A percentile compares a stretch with the other conserved stretches of the same genome.
These are phyloP conservation scores for Speoplatyrhinus poulsoni DNA, from an alignment of 2,113 vertebrate genomes.

Conservation along the genomic window DNA sequence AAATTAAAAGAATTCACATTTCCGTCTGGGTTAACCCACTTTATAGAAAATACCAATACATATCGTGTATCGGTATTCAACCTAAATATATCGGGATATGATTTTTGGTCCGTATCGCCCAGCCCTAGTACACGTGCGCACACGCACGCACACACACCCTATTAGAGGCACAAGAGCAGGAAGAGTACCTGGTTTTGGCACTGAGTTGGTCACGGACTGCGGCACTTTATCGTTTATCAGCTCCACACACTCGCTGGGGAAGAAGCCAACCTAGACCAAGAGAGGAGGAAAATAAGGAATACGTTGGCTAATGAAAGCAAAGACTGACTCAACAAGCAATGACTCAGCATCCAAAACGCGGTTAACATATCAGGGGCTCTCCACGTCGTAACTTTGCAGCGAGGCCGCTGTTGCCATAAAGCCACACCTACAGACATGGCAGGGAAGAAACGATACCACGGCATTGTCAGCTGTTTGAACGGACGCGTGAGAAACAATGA, in stretches of 20 bases:
- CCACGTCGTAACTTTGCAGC: not conserved
- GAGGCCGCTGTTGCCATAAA: not conserved
- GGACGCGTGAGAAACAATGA: too few species aligned
- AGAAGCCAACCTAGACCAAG: constrained; percentile 90
- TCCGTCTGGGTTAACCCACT: too few species aligned
- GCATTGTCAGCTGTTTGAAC: not conserved
- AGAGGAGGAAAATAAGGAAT: constrained; percentile 20
- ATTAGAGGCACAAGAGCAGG: constrained; percentile 12
- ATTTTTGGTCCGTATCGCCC: too few species aligned
- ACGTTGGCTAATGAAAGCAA: not conserved
- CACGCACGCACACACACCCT: constrained; percentile 2
- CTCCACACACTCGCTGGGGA: constrained; percentile 96
- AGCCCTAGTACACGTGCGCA: too few species aligned
- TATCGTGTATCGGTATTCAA: too few species aligned
- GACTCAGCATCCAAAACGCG: not conserved
- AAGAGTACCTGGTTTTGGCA: constrained; percentile 92
- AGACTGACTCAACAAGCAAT: not conserved
- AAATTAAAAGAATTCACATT: too few species aligned
- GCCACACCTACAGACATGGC: not conserved
- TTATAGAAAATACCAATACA: too few species aligned
- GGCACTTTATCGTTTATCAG: constrained; percentile 98
- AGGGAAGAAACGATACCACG: not conserved
- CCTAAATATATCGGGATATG: too few species aligned
- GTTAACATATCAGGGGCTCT: not conserved
- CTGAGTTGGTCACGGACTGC: constrained; percentile 94